Conservation (phyloP, 2,888 invertebrate genomes). For the Dasypolia templi region DNA sequence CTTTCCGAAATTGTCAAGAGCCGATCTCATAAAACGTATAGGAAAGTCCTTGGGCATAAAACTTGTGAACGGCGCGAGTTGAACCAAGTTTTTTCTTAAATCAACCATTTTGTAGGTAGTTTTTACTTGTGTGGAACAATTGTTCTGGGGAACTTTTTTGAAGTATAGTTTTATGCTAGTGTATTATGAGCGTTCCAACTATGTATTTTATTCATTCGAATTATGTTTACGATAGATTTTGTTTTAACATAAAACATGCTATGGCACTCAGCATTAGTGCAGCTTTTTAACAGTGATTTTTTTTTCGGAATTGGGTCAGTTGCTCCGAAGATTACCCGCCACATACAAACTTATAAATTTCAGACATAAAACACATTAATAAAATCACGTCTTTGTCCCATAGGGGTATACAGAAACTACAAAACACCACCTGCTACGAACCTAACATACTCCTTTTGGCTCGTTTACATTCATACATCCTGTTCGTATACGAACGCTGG, state of each 20-base stretch:
- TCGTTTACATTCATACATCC: too few relatives aligned
- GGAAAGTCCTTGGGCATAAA: slow-evolving; percentile 61
- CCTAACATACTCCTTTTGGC: too few relatives aligned
- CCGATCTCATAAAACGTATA: slow-evolving; percentile 59
- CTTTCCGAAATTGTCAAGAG: slow-evolving; percentile 54
- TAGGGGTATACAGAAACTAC: too few relatives aligned
- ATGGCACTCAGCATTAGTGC: background rate
- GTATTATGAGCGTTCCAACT: background rate
- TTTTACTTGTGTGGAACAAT: slow-evolving; percentile 26
- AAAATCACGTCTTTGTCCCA: too few relatives aligned
- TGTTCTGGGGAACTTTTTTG: slow-evolving; percentile 39
- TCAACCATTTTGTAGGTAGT: slow-evolving; percentile 47
- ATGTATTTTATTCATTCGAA: background rate
- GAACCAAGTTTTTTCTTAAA: slow-evolving; percentile 62
- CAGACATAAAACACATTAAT: too few relatives aligned
- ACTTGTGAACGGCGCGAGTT: slow-evolving; percentile 49
- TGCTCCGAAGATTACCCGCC: background rate
- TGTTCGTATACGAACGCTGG: too few relatives aligned
- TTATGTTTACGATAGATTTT: background rate
- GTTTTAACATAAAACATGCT: too few relatives aligned
- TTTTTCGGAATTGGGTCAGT: background rate
- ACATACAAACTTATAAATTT: background rate
- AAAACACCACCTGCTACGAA: too few relatives aligned
- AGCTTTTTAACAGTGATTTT: background rate
- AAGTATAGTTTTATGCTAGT: background rate